Conservation (phyloP, 1,140 invertebrate species). For the Phortica variegata region DNA sequence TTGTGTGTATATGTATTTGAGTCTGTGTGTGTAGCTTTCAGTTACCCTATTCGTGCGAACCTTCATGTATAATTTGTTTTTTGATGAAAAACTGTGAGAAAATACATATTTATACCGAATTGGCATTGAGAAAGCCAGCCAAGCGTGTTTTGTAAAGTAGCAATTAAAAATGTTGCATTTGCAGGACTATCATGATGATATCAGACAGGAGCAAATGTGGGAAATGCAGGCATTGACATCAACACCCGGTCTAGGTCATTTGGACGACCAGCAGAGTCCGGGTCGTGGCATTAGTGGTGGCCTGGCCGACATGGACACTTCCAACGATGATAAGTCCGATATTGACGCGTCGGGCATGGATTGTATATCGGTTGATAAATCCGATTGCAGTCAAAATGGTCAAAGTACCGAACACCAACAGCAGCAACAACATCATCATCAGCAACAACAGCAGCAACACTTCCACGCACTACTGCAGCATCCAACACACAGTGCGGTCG, state of each 20-base stretch:
- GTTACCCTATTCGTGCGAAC: no score
- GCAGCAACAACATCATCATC: constrained; percentile 28
- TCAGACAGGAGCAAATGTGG: constrained; percentile 80
- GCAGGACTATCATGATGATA: constrained; percentile 83
- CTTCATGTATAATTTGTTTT: no score
- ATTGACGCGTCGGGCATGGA: constrained; percentile 46
- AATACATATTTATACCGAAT: no score
- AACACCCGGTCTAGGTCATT: constrained; percentile 42
- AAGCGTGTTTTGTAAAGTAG: no score
- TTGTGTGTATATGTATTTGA: no score
- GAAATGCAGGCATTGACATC: constrained; percentile 75
- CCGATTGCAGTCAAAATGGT: constrained; percentile 40
- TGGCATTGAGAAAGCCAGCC: no score
- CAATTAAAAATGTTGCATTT: no score
- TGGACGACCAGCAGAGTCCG: constrained; percentile 49
- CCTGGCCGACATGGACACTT: constrained; percentile 51
- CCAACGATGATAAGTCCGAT: constrained; percentile 53
- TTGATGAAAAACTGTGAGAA: no score
- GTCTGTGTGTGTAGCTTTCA: no score
- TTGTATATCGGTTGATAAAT: constrained; percentile 44
- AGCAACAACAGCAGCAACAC: constrained; percentile 36
- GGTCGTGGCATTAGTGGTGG: constrained; percentile 38
- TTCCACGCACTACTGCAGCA: constrained; percentile 40
- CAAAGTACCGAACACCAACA: constrained; percentile 25
- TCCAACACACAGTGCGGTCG: constrained; percentile 29